Percentiles rank a stretch among this genome's conserved stretches.
Conservation (phyloP, 64 coral and sea anemone species). For the Catalaphyllia jardinei region DNA sequence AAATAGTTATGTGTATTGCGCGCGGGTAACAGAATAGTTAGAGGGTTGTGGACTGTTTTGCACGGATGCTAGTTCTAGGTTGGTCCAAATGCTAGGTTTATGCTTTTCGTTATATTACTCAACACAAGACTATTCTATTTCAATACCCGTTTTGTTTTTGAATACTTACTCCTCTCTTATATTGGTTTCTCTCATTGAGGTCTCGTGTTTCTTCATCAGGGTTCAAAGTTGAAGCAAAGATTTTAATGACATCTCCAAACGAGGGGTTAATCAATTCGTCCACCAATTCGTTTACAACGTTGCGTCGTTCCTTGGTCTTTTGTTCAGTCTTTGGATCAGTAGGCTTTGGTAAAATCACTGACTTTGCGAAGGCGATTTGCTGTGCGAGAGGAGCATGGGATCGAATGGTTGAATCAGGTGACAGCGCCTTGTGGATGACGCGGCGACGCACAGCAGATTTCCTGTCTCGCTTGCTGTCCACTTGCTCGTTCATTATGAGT, state of each 20-base stretch:
- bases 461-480: not conserved
- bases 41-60: no score
- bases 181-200: not conserved
- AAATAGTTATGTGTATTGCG: no score
- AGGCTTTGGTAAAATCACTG: not conserved
- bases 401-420: not conserved
- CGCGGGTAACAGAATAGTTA: no score
- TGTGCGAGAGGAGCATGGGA: not conserved
- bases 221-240: not conserved
- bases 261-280: not conserved
- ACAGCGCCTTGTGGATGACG: not conserved
- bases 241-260: not conserved
- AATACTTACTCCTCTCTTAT: not conserved
- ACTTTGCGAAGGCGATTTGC: not conserved
- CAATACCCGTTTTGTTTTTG: not conserved
- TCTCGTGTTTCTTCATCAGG: constrained; percentile 4
- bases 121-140: not conserved
- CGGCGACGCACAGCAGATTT: not conserved
- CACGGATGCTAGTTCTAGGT: no score
- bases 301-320: not conserved
- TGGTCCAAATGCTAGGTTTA: no score
- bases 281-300: not conserved
- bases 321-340: not conserved
- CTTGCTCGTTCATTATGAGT: not conserved
- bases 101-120: not conserved